Evolutionary conservation across 2,888 invertebrate species (phyloP).

Genomic region (Subacronicta megacephala): DNA sequence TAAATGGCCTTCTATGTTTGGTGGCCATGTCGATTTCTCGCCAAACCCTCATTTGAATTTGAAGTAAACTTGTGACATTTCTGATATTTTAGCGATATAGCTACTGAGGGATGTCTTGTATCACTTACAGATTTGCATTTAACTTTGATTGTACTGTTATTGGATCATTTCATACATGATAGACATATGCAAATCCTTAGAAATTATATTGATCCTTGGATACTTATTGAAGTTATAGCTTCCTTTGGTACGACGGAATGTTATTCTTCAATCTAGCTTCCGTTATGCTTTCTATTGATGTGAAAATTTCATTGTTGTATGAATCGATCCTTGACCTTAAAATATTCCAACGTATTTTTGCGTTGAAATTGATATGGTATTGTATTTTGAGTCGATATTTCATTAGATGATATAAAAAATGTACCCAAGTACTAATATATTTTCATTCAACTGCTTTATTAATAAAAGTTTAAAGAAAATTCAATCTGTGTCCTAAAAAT

Average conservation of each 20-base stretch:
- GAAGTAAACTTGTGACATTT: constrained; percentile 70
- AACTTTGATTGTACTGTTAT: constrained; percentile 74
- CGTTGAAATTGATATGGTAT: constrained; percentile 66
- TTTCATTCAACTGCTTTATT: no score
- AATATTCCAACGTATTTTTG: constrained; percentile 74
- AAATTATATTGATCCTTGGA: constrained; percentile 68
- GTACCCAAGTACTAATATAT: no score
- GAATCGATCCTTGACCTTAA: constrained; percentile 72
- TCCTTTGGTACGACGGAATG: constrained; percentile 71
- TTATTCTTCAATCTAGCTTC: constrained; percentile 87
- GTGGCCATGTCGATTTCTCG: constrained; percentile 77
- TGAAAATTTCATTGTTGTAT: constrained; percentile 70
- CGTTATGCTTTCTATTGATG: constrained; percentile 81
- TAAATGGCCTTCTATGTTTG: constrained; percentile 75
- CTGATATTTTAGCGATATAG: constrained; percentile 48
- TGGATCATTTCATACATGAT: constrained; percentile 85
- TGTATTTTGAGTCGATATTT: constrained; percentile 32
- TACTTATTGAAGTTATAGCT: constrained; percentile 71
- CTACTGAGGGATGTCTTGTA: constrained; percentile 64
- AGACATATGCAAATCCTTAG: constrained; percentile 85
- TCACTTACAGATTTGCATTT: constrained; percentile 85
- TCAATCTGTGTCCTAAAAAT: no score
- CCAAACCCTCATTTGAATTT: constrained; percentile 80
- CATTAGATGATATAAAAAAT: constrained; percentile 15
- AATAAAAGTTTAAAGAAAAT: no score